Evolutionary conservation across 2,888 invertebrate species (phyloP), one percentile per base, ranked within the genome.

Genomic region (Parascotia fuliginaria): DNA sequence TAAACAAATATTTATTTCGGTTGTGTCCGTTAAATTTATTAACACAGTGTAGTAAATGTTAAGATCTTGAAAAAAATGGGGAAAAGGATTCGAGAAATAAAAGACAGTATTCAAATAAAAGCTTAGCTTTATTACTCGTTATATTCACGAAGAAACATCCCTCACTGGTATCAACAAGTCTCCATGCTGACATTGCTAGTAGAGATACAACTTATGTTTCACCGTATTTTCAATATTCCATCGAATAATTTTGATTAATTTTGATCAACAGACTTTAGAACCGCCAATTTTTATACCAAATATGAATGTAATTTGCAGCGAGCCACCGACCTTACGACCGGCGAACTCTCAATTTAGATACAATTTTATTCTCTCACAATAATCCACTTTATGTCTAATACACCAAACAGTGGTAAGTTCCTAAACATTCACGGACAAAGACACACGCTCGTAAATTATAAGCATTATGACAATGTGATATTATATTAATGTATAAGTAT

Each of bases 121-220:
- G 94, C 94, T 94, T 94, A 94, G 94, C 94, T 94, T 94, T 94
- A 94, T 94, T 94, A 94, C 93, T 94, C 93, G 94, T 94, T 93
- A 92, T 94, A 94, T 94, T 94, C 93, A 94, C 90, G 92, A 93
- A 94, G 90, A 92, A 92, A 92, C 92, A 89, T 89, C 86, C 89
- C 87, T 89, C 88, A 86, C 85, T 83, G 85, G 81, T 84, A 84
- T 81, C 86, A 90, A 92, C 91, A 90, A 85, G 83, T 88, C 79
- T 85, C 77, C 81, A 76, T 77, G 82, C 82, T 84, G 86, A 85
- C 83, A 74, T 72, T 79, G 75, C 71, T 81, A 74, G 60, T 74
- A 81, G 83, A 85, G 83, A 87, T 82, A 85, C 83, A 79, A 79
- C 71, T 77, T 69, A 75, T 77, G 76, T 82, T 85, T 81, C 81